Conservation (phyloP, 2,888 invertebrate genomes). For the Iselma pallidipennis region DNA sequence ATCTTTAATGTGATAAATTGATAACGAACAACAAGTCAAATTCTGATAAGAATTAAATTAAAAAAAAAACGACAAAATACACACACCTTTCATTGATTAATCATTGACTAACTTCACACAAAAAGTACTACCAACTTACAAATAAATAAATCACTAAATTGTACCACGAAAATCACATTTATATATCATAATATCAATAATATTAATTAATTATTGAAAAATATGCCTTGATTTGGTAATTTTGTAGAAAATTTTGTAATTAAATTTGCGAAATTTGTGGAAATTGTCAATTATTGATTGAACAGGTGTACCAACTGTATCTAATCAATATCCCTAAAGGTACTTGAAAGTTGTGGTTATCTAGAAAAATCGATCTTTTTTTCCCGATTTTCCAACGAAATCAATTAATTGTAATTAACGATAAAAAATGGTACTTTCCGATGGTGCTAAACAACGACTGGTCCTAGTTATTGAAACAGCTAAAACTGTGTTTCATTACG, state of each 20-base stretch:
- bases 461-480: slow-evolving; percentile 62
- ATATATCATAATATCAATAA: too few relatives aligned
- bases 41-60: neutral
- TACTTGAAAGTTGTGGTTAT: too few relatives aligned
- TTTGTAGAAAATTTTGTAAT: too few relatives aligned
- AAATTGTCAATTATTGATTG: neutral
- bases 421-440: slow-evolving; percentile 55
- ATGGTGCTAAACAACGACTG: slow-evolving; percentile 64
- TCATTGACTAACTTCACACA: slow-evolving; percentile 27
- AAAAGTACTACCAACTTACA: neutral
- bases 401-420: slow-evolving; percentile 5
- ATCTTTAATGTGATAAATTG: neutral
- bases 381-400: slow-evolving; percentile 8
- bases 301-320: too few relatives aligned
- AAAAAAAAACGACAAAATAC: slow-evolving; percentile 15
- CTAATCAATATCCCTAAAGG: too few relatives aligned
- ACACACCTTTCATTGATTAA: slow-evolving; percentile 45
- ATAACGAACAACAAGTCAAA: neutral
- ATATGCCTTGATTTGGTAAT: too few relatives aligned
- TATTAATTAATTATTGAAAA: too few relatives aligned
- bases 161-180: too few relatives aligned
- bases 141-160: neutral
- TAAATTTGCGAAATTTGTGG: too few relatives aligned
- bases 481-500: slow-evolving; percentile 70
- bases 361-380: neutral